phyloP scores from a whole-genome alignment of 2,113 vertebrate genomes.

The Phainopepla nitens region DNA sequence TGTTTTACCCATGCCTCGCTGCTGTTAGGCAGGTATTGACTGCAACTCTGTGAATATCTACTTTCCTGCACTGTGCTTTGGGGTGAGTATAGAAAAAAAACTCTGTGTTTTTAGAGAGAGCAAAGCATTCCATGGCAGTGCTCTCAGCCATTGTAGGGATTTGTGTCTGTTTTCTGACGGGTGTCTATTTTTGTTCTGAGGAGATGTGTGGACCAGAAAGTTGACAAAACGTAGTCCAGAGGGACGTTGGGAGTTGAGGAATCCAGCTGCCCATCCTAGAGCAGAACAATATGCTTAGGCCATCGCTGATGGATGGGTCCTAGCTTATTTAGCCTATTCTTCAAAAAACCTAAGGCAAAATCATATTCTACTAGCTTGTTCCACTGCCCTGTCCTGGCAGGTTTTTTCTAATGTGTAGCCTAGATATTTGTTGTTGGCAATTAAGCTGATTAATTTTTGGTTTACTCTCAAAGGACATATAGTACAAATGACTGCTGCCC shows the following conservation, averaged over 20 bases:
- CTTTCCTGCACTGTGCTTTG: neutral
- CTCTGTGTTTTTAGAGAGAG: neutral
- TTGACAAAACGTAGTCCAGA: neutral
- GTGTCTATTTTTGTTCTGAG: neutral
- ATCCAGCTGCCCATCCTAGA: neutral
- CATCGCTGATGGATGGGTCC: neutral
- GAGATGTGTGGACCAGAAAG: neutral
- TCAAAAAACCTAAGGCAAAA: neutral
- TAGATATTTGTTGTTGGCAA: neutral
- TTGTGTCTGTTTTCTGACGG: neutral
- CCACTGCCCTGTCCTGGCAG: neutral
- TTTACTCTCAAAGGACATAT: neutral
- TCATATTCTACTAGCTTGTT: neutral
- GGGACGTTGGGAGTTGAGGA: neutral
- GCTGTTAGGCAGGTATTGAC: neutral
- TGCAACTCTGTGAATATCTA: fast-evolving
- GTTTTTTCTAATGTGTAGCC: neutral
- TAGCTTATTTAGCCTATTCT: neutral
- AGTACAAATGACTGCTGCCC: neutral
- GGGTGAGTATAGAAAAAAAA: neutral
- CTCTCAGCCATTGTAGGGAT: fast-evolving
- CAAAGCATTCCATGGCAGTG: neutral
- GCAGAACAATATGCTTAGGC: neutral
- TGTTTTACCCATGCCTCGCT: neutral
- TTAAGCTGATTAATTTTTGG: slow-evolving; percentile 18